These are phyloP conservation scores for Monopterus albus DNA, from an alignment of 2,113 vertebrate genomes.

Conservation along the genomic window DNA sequence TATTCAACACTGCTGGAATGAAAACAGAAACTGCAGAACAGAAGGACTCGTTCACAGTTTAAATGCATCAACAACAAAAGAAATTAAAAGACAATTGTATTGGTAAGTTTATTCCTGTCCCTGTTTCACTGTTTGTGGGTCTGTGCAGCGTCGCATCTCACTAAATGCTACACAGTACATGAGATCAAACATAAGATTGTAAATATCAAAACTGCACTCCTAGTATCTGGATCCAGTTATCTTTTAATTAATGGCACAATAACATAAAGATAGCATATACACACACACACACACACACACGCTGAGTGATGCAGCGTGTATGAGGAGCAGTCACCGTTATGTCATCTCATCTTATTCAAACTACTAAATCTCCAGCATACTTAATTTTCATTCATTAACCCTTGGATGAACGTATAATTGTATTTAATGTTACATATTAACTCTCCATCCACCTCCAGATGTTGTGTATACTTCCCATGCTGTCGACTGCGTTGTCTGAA, in stretches of 20 bases:
- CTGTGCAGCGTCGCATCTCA: background rate
- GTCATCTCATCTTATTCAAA: conserved; percentile 49
- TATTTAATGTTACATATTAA: conserved; percentile 9
- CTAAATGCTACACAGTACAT: background rate
- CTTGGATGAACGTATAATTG: background rate
- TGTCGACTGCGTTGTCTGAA: conserved; percentile 29
- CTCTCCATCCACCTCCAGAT: conserved; percentile 17
- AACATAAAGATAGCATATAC: background rate
- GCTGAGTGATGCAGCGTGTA: background rate
- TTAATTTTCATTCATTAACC: conserved; percentile 35
- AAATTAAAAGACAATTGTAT: conserved; percentile 18
- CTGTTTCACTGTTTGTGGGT: background rate
- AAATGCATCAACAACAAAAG: conserved; percentile 43
- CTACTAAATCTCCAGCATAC: background rate
- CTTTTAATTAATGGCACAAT: conserved; percentile 28
- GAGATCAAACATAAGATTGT: background rate
- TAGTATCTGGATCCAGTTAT: conserved; percentile 18
- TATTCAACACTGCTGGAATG: conserved; percentile 42
- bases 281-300: background rate
- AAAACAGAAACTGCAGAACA: conserved; percentile 34
- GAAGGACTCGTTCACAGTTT: conserved; percentile 35
- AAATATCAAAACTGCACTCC: background rate
- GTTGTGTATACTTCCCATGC: conserved; percentile 1
- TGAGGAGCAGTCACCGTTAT: too few relatives aligned
- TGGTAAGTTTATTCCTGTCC: background rate